Base-by-base conservation (phyloP, 2,113 vertebrate species). In the Hylia prasina region DNA sequence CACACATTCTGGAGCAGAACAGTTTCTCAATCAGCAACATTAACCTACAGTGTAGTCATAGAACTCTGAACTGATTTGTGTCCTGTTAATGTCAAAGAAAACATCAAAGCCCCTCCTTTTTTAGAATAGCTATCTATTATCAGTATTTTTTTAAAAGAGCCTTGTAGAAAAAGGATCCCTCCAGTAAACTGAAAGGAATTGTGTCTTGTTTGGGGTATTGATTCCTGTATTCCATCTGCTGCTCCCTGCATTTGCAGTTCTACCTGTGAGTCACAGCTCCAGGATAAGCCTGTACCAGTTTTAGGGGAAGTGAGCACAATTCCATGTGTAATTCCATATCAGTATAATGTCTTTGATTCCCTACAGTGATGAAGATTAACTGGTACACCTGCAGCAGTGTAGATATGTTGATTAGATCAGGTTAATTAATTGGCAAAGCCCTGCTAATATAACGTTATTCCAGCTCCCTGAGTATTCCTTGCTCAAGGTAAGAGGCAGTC, bases 231-330 rank as follows among this genome's bases (percentile, higher is more conserved):
- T 77, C 90, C 39, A 17, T 77, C 50, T 92, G 48, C 53, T 90
- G 51, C 45, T 82, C 40, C 22, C 40, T 92, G 53, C n/a, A 12
- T 79, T 70, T 92, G 23, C 44, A 82, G 5, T 58, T 85, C 40
- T 75, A 44, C 39, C 53, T 64, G 44, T 51, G 82, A 56, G 19
- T 53, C 76, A 72, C 42, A 71, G 47, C 70, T 93, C 47, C 64
- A 71, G 51, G 61, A 50, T 64, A 40, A 0, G 1, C 15, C 10
- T 73, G 11, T n/a, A 40, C n/a, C 5, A 19, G 5, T 39, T 68
- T 68, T 30, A 63, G n/a, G 28, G 69, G 25, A 81, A 65, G 33
- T 45, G 33, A 66, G 24, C 27, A 28, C 22, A 23, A 51, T 73
- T 45, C 58, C 76, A 3, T 6, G 10, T 47, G 7, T 51, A 69